Percentiles rank a stretch among this genome's conserved stretches.
phyloP scores from a whole-genome alignment of 2,113 vertebrate species.

The Tychaedon coryphoeus region DNA sequence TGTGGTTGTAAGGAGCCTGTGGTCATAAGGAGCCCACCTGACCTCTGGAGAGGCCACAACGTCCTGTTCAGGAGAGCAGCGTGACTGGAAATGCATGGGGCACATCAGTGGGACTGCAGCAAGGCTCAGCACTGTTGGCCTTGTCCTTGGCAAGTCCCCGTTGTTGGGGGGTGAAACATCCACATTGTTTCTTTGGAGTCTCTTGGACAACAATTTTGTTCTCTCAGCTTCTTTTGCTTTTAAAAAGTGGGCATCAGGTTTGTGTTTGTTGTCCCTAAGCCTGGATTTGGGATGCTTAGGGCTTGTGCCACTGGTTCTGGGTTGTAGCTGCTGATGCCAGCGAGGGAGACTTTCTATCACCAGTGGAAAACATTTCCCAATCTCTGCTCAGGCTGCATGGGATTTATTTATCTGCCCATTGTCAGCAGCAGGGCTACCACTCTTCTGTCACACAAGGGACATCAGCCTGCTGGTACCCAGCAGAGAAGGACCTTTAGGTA shows the following conservation, averaged over 20 bases:
- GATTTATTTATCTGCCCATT: background rate
- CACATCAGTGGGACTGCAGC: background rate
- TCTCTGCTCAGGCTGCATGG: background rate
- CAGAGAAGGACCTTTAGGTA: background rate
- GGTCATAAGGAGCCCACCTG: background rate
- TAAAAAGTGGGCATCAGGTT: background rate
- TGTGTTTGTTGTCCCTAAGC: background rate
- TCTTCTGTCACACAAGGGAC: background rate
- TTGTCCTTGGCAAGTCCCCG: background rate
- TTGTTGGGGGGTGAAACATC: background rate
- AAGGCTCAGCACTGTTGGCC: background rate
- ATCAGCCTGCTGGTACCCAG: background rate
- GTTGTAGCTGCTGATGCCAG: background rate
- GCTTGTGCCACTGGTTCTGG: background rate
- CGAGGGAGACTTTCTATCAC: background rate
- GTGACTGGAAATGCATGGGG: background rate
- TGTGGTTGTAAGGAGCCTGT: background rate
- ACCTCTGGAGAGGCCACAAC: background rate
- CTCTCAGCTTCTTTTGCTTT: background rate
- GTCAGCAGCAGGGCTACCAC: background rate
- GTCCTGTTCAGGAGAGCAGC: background rate
- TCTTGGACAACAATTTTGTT: accelerated
- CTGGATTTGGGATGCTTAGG: background rate
- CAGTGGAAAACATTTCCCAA: background rate
- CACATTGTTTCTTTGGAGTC: accelerated